These are phyloP conservation scores for Thamnophis elegans DNA, from an alignment of 2,797 vertebrate genomes.

Conservation along the genomic window DNA sequence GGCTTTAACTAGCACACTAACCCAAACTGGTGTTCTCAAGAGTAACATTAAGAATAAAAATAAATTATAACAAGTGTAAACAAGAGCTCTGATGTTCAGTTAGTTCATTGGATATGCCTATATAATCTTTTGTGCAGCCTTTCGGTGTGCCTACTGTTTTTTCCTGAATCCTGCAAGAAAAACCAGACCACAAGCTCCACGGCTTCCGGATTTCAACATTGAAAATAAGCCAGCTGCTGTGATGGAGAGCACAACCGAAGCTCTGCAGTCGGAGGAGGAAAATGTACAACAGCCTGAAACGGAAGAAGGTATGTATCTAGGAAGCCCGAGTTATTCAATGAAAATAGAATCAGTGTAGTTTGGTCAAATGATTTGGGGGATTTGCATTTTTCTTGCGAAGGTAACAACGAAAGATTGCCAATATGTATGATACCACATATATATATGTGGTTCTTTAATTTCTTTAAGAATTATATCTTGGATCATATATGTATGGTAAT, in stretches of 20 bases:
- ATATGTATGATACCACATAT: background rate
- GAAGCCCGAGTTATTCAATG: background rate
- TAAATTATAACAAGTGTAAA: background rate
- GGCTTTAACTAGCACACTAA: background rate
- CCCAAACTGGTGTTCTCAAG: background rate
- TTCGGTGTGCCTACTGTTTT: constrained; percentile 98
- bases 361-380: background rate
- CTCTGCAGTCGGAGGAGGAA: constrained; percentile 53
- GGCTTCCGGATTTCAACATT: constrained; percentile 81
- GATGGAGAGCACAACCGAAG: constrained; percentile 43
- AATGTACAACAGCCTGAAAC: constrained; percentile 63
- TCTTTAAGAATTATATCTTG: too few relatives aligned
- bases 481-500: too few relatives aligned
- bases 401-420: background rate
- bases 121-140: constrained; percentile 77
- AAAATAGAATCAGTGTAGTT: background rate
- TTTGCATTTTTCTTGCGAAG: background rate
- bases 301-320: constrained; percentile 62
- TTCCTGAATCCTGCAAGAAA: constrained; percentile 97
- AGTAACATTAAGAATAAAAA: background rate
- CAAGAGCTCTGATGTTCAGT: constrained; percentile 7
- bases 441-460: too few relatives aligned
- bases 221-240: constrained; percentile 74
- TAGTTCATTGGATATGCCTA: constrained; percentile 47
- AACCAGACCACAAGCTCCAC: constrained; percentile 91